phyloP scores from a whole-genome alignment of 2,888 invertebrate genomes.

The Poecilobothrus nobilitatus region DNA sequence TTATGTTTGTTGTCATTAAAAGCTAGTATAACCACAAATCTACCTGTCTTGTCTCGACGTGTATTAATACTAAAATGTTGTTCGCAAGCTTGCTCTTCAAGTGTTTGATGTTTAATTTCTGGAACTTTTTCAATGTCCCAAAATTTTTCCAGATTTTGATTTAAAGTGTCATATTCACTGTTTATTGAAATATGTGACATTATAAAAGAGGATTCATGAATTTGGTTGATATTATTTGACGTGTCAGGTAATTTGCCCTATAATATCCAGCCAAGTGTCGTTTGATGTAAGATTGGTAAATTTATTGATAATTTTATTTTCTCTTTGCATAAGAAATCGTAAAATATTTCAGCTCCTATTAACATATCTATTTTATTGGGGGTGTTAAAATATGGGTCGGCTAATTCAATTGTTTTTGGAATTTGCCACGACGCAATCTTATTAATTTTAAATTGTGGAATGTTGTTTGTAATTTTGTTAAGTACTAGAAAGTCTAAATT shows the following conservation, averaged over 20 bases:
- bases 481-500: too few relatives aligned
- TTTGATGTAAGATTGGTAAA: constrained; percentile 17
- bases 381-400: constrained; percentile 15
- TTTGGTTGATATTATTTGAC: neutral
- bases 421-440: constrained; percentile 14
- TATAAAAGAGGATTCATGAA: neutral
- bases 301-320: constrained; percentile 20
- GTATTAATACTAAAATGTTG: constrained; percentile 14
- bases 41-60: constrained; percentile 15
- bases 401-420: constrained; percentile 14
- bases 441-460: constrained; percentile 2
- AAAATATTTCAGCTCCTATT: constrained; percentile 19
- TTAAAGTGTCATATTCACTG: neutral
- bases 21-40: constrained; percentile 19
- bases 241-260: neutral
- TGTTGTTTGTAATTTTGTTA: too few relatives aligned
- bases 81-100: constrained; percentile 21
- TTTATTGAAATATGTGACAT: neutral
- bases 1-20: neutral
- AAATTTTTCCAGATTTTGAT: constrained; percentile 13
- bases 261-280: constrained; percentile 17
- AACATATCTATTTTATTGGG: constrained; percentile 17
- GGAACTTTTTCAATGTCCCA: constrained; percentile 21
- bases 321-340: constrained; percentile 20
- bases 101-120: constrained; percentile 14